Evolutionary conservation across 1,140 invertebrate species (phyloP).

Genomic region (Melipona quadrifasciata): DNA sequence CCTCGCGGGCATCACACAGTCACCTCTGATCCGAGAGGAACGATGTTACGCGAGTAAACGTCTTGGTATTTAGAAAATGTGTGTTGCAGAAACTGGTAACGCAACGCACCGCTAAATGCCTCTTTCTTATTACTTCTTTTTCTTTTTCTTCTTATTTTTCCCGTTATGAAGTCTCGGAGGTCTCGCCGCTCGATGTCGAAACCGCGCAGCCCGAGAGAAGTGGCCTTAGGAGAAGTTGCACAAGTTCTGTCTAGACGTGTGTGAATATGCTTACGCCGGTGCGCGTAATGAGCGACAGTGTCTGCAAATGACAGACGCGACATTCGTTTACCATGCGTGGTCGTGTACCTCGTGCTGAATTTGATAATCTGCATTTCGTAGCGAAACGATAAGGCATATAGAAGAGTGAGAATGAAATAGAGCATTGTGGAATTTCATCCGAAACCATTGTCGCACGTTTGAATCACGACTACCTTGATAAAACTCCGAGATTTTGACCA

Average conservation of each 20-base stretch:
- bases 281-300: neutral
- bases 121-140: too few species aligned
- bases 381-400: too few species aligned
- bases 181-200: constrained; percentile 1
- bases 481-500: too few species aligned
- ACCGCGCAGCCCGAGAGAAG: neutral
- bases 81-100: too few species aligned
- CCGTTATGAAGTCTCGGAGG: neutral
- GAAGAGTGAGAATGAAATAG: too few species aligned
- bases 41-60: neutral
- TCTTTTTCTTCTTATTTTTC: neutral
- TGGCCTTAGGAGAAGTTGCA: constrained; percentile 14
- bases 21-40: neutral
- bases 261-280: constrained; percentile 4
- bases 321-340: neutral
- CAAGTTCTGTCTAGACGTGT: constrained; percentile 24
- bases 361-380: too few species aligned
- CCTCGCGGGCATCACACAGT: neutral
- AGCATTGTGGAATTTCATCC: too few species aligned
- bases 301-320: neutral
- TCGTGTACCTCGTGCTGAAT: too few species aligned
- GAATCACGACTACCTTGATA: too few species aligned
- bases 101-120: neutral
- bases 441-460: too few species aligned
- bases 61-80: neutral